Evolutionary conservation across 1,140 invertebrate genomes (phyloP).

Genomic region (Lasioglossum baleicum): DNA sequence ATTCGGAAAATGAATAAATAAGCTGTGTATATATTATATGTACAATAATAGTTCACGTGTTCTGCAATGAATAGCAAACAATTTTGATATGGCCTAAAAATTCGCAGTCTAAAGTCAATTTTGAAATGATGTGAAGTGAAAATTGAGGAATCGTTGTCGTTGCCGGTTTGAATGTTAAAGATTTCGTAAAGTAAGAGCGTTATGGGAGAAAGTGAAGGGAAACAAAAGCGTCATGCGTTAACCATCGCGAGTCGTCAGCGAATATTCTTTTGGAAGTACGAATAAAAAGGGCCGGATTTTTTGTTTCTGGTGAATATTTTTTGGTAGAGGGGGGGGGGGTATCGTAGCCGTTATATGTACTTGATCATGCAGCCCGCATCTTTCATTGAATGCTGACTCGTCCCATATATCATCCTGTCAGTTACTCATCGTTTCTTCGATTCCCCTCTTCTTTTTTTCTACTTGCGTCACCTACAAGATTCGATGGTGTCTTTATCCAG

Average conservation of each 20-base stretch:
- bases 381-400: constrained; percentile 21
- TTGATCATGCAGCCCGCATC: constrained; percentile 18
- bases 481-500: constrained; percentile 6
- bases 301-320: neutral
- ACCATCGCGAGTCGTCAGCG: no score
- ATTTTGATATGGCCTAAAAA: neutral
- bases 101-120: neutral
- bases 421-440: constrained; percentile 24
- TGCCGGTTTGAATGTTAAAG: neutral
- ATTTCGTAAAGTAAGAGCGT: neutral
- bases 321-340: constrained; percentile 1
- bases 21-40: no score
- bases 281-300: neutral
- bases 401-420: constrained; percentile 32
- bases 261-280: neutral
- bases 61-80: no score
- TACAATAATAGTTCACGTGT: no score
- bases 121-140: neutral
- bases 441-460: neutral
- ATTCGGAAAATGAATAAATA: no score
- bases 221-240: neutral
- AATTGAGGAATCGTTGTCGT: no score
- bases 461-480: constrained; percentile 20
- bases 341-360: constrained; percentile 19
- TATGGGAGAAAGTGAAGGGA: neutral